Conservation (phyloP, 2,888 invertebrate species). For the Drosophila affinis region DNA sequence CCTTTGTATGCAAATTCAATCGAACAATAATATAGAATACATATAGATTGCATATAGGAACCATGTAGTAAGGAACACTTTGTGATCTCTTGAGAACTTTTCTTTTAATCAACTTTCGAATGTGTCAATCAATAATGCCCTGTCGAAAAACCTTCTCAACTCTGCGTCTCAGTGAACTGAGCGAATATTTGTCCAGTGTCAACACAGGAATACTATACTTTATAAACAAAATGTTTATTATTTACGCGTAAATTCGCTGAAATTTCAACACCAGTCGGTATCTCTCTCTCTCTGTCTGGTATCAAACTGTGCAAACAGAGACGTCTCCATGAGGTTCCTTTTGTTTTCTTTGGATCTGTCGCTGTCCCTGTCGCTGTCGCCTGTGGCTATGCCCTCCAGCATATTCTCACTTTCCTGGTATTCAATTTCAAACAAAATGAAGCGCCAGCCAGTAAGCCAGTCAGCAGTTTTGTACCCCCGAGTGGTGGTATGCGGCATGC, state of each 20-base stretch:
- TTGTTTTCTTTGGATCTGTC: conserved; percentile 5
- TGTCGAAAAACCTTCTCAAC: conserved; percentile 9
- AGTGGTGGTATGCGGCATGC: no score
- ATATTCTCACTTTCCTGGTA: conserved; percentile 28
- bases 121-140: not conserved
- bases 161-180: conserved; percentile 31
- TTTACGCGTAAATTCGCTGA: conserved; percentile 46
- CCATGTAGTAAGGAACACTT: not conserved
- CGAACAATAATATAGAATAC: not conserved
- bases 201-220: conserved; percentile 22
- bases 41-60: no score
- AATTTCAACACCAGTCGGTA: conserved; percentile 28
- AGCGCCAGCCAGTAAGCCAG: conserved; percentile 2
- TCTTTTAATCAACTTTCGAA: conserved; percentile 8
- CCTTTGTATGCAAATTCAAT: conserved; percentile 67
- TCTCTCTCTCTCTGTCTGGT: not conserved
- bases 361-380: not conserved
- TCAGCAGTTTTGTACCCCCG: conserved; percentile 12
- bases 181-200: conserved; percentile 48
- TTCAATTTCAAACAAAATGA: conserved; percentile 42
- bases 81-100: conserved; percentile 6
- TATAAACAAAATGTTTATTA: conserved; percentile 45
- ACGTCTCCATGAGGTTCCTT: conserved; percentile 25
- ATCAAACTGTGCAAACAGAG: conserved; percentile 39
- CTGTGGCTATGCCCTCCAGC: conserved; percentile 11